phyloP scores from a whole-genome alignment of 2,797 vertebrate genomes.

The Acridotheres tristis region DNA sequence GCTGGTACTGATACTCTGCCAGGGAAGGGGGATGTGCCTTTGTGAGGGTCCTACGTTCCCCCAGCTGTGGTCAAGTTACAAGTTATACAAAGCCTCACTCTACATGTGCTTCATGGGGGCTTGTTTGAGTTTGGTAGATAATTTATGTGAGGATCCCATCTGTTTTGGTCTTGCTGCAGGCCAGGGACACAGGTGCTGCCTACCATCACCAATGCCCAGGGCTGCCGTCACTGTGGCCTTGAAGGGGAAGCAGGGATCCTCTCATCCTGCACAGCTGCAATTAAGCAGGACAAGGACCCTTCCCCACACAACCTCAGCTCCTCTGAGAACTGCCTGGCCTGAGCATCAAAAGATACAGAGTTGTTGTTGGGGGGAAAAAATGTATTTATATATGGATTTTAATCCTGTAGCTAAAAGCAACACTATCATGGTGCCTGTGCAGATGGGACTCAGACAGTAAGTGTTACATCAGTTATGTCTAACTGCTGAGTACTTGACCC shows the following conservation, averaged over 20 bases:
- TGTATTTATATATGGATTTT: background rate
- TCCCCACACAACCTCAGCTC: background rate
- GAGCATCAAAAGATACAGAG: background rate
- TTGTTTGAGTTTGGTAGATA: background rate
- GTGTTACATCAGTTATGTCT: background rate
- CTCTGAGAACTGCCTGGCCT: background rate
- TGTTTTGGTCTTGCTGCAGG: background rate
- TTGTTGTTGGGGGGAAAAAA: background rate
- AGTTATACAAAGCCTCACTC: background rate
- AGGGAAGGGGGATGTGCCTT: background rate
- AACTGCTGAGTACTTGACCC: background rate
- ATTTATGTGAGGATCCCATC: background rate
- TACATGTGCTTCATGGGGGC: background rate
- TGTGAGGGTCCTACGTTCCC: background rate
- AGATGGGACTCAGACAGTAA: background rate
- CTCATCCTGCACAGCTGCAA: background rate
- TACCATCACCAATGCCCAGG: rapidly evolving
- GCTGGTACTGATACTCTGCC: background rate
- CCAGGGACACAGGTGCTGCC: background rate
- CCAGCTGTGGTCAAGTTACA: background rate
- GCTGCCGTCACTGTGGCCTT: background rate
- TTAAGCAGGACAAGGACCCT: background rate
- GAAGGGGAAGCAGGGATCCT: background rate
- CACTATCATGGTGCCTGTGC: background rate
- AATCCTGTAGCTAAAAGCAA: background rate